Evolutionary conservation across 2,888 invertebrate species (phyloP).

Genomic region (Drosophila acutilabella): DNA sequence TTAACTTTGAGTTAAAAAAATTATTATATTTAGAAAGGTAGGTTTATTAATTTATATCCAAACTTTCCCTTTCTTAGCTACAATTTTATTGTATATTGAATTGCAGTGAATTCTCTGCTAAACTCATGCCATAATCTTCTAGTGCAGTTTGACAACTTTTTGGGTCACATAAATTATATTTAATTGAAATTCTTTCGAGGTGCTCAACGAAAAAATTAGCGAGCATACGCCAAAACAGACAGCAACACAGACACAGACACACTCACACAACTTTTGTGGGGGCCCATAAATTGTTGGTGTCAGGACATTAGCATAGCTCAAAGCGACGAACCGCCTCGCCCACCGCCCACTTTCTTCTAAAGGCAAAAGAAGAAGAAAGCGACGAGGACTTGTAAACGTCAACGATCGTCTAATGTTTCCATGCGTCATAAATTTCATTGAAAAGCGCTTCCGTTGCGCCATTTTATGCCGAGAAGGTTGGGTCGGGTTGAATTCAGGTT

Average conservation of each 20-base stretch:
- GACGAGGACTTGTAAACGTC: slow-evolving; percentile 78
- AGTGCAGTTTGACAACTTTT: slow-evolving; percentile 25
- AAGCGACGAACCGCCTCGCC: slow-evolving; percentile 8
- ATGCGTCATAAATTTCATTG: slow-evolving; percentile 83
- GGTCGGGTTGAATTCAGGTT: neutral
- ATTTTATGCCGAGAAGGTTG: slow-evolving; percentile 53
- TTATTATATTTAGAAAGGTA: no score
- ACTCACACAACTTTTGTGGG: slow-evolving; percentile 56
- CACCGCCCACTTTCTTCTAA: neutral
- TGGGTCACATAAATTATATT: slow-evolving; percentile 78
- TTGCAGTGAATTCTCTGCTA: neutral
- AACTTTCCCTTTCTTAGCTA: no score
- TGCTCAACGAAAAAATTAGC: slow-evolving; percentile 57
- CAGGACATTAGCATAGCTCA: slow-evolving; percentile 64
- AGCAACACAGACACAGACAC: slow-evolving; percentile 30
- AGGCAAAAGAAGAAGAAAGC: slow-evolving; percentile 18
- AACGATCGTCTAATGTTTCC: slow-evolving; percentile 83
- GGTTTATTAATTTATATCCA: no score
- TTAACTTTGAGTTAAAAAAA: no score
- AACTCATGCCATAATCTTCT: neutral
- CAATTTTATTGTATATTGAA: no score
- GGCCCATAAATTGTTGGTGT: slow-evolving; percentile 69
- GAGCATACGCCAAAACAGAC: slow-evolving; percentile 57
- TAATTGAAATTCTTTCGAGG: slow-evolving; percentile 82
- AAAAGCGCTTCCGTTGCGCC: slow-evolving; percentile 82